Conservation (phyloP, 2,797 vertebrate species). For the Diplodus sargus region DNA sequence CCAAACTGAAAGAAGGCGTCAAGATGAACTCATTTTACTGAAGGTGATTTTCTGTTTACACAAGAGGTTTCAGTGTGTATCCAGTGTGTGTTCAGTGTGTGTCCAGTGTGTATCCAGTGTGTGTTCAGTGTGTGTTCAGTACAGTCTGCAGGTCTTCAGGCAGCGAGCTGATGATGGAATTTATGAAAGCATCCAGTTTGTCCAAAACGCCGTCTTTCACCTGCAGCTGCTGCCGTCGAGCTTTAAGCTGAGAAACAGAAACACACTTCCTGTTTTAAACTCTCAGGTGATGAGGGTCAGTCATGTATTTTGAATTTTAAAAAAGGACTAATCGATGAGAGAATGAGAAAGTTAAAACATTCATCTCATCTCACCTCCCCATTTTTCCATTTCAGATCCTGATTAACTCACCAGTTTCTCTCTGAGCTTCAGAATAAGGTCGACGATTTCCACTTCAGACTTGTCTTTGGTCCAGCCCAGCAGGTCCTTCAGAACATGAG, state of each 20-base stretch:
- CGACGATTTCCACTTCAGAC: constrained; percentile 95
- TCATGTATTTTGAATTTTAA: no score
- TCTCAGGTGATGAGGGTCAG: no score
- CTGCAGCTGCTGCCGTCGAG: constrained; percentile 86
- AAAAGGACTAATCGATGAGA: no score
- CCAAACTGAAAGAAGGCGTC: background rate
- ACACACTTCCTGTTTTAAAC: background rate
- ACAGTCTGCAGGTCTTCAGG: constrained; percentile 90
- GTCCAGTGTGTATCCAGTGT: constrained; percentile 68
- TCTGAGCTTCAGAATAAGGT: constrained; percentile 92
- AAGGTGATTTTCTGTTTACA: background rate
- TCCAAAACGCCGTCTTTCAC: constrained; percentile 86
- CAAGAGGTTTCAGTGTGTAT: background rate
- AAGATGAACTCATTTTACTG: background rate
- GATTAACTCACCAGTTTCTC: constrained; percentile 90
- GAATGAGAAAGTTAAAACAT: no score
- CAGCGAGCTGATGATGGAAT: constrained; percentile 84
- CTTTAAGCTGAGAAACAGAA: constrained; percentile 81
- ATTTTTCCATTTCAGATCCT: no score
- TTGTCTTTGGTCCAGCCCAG: constrained; percentile 93
- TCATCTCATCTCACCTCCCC: no score
- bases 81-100: constrained; percentile 67
- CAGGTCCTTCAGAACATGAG: constrained; percentile 84
- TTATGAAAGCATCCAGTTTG: constrained; percentile 82
- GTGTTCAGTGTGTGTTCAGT: constrained; percentile 82